These are phyloP conservation scores for Serinus canaria DNA, from an alignment of 2,113 vertebrate species.

Conservation along the genomic window DNA sequence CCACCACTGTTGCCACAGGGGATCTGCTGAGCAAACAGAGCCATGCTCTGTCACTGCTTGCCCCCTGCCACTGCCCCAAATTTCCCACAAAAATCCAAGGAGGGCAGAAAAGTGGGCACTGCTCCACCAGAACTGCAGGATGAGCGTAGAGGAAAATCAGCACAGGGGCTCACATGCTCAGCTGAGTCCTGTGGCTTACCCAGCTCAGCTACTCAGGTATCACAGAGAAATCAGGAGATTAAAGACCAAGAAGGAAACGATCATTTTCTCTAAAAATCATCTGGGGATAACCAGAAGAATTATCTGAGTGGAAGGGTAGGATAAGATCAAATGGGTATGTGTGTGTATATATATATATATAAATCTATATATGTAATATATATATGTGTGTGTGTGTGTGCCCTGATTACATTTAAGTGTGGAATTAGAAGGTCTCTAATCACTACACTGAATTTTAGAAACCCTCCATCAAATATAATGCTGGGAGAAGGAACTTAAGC, in stretches of 20 bases:
- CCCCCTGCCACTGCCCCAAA: background rate
- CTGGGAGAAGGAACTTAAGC: background rate
- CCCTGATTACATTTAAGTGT: background rate
- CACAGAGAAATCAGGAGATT: background rate
- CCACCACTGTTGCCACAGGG: background rate
- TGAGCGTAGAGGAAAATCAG: background rate
- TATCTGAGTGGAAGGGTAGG: background rate
- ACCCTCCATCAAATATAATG: background rate
- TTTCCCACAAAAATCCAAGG: background rate
- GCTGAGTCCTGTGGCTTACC: background rate
- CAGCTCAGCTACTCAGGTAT: background rate
- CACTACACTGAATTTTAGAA: background rate
- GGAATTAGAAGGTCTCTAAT: conserved; percentile 13
- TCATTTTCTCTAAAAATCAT: background rate
- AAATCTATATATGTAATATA: background rate
- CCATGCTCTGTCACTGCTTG: background rate
- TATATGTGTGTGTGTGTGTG: too few species aligned
- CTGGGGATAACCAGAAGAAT: background rate
- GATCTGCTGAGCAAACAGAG: background rate
- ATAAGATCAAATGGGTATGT: background rate
- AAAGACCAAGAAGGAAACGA: background rate
- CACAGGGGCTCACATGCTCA: background rate
- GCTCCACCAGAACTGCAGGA: background rate
- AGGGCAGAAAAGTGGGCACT: background rate
- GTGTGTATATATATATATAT: rapidly evolving